These are phyloP conservation scores for Corythornis cristatus DNA, from an alignment of 2,113 vertebrate species.

Conservation along the genomic window DNA sequence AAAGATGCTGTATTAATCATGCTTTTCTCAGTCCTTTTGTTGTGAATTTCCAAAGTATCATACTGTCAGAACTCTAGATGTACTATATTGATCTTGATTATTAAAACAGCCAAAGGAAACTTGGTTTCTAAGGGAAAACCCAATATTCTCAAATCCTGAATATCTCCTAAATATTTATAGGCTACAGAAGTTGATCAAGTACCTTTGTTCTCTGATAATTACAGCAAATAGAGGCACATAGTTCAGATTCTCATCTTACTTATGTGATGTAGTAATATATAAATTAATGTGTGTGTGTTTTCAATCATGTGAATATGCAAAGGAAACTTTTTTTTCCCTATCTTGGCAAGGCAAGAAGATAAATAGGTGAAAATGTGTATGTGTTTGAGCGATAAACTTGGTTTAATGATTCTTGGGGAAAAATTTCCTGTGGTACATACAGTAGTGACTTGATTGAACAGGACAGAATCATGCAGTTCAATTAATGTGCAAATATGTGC, in stretches of 20 bases:
- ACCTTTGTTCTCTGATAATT: constrained; percentile 60
- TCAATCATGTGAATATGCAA: constrained; percentile 2
- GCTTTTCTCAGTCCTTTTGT: constrained; percentile 13
- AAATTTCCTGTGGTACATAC: constrained; percentile 61
- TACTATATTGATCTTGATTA: constrained; percentile 39
- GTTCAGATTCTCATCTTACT: constrained; percentile 6
- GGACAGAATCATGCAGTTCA: constrained; percentile 77
- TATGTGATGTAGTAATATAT: not conserved
- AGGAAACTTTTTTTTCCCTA: constrained; percentile 36
- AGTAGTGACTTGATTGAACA: constrained; percentile 74
- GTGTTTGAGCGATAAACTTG: constrained; percentile 72
- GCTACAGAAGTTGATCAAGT: not conserved
- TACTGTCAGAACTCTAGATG: constrained; percentile 44
- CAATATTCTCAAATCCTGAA: constrained; percentile 31
- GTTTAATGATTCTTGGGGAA: constrained; percentile 72
- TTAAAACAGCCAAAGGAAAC: constrained; percentile 65
- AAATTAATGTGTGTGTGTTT: constrained; percentile 42
- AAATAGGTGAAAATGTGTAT: constrained; percentile 61
- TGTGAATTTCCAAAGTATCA: constrained; percentile 8
- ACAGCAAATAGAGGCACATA: not conserved
- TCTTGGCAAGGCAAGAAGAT: constrained; percentile 61
- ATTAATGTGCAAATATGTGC: constrained; percentile 83
- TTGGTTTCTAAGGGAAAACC: constrained; percentile 52
- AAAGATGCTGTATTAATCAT: constrained; percentile 53
- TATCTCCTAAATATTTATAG: constrained; percentile 31